Conservation (phyloP, 1,140 invertebrate genomes). For the Drosophila sproati region DNA sequence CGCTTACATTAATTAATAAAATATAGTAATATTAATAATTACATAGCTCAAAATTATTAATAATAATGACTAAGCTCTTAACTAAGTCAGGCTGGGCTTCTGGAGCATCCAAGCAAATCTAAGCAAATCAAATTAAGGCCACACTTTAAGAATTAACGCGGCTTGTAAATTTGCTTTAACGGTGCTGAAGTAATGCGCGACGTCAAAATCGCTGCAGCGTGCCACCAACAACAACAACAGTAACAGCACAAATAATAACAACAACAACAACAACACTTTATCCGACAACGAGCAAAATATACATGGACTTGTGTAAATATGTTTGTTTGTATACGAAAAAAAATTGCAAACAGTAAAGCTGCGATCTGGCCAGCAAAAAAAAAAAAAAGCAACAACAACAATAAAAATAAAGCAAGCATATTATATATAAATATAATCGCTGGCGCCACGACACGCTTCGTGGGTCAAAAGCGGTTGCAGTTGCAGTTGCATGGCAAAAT, state of each 20-base stretch:
- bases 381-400: constrained; percentile 39
- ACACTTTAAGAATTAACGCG: constrained; percentile 82
- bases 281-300: too few relatives aligned
- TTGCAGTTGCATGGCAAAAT: constrained; percentile 53
- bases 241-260: too few relatives aligned
- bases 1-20: background rate
- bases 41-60: background rate
- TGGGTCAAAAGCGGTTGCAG: constrained; percentile 80
- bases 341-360: constrained; percentile 67
- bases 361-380: constrained; percentile 44
- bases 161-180: constrained; percentile 79
- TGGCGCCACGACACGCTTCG: constrained; percentile 82
- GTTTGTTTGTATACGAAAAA: background rate
- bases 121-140: constrained; percentile 82
- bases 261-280: too few relatives aligned
- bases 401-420: constrained; percentile 59
- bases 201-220: constrained; percentile 74
- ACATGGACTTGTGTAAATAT: constrained; percentile 3
- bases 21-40: background rate
- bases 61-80: background rate
- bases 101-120: constrained; percentile 63
- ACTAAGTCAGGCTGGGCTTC: background rate
- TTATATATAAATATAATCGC: constrained; percentile 82
- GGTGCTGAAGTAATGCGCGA: constrained; percentile 80
- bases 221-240: constrained; percentile 32